Evolutionary conservation across 2,888 invertebrate species (phyloP).

Genomic region (Lasioglossum pauxillum): DNA sequence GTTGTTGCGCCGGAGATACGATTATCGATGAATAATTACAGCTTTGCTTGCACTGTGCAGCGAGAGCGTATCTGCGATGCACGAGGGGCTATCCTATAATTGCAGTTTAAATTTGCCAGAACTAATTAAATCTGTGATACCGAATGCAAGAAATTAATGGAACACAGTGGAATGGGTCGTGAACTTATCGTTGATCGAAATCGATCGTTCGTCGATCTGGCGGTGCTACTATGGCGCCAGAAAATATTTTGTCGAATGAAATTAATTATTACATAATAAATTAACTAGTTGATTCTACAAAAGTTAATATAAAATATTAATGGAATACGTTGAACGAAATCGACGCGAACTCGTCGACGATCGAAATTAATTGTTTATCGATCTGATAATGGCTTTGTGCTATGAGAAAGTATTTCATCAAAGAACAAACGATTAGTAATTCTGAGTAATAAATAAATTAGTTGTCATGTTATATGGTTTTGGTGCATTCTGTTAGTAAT

Average conservation of each 20-base stretch:
- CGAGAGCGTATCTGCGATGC: background rate
- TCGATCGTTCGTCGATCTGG: background rate
- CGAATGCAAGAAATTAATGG: background rate
- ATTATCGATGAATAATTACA: slow-evolving; percentile 11
- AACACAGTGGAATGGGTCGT: background rate
- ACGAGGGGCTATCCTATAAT: background rate
- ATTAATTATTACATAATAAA: no score
- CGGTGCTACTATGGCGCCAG: background rate
- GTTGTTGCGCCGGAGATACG: background rate
- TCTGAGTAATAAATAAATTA: background rate
- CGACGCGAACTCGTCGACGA: no score
- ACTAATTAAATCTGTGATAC: background rate
- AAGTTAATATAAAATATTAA: no score
- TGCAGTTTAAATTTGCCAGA: background rate
- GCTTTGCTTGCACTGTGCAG: background rate
- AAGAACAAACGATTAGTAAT: background rate
- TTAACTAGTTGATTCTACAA: background rate
- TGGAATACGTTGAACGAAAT: no score
- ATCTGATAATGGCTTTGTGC: no score
- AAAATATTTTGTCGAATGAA: background rate
- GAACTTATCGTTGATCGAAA: background rate
- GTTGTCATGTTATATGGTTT: background rate
- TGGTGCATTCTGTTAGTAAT: background rate
- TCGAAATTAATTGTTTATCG: no score
- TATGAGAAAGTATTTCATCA: background rate